A percentile compares a stretch with the other conserved stretches of the same genome.
Conservation (phyloP, 2,113 vertebrate species). For the Ursus arctos region DNA sequence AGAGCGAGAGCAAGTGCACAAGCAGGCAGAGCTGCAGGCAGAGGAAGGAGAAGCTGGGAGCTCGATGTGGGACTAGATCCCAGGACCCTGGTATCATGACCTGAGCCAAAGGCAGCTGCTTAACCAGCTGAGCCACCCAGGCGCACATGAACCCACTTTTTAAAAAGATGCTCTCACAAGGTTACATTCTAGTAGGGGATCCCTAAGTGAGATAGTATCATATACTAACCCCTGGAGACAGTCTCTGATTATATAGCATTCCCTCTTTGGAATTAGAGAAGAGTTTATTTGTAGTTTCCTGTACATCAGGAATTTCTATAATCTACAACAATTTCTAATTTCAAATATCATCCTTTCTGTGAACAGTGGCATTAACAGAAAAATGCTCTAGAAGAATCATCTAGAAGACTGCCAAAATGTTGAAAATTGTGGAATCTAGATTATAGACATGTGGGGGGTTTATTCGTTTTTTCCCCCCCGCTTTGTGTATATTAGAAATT, state of each 20-base stretch:
- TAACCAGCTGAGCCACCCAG: neutral
- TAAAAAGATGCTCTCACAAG: neutral
- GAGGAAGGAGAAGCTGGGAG: no score
- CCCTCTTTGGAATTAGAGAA: neutral
- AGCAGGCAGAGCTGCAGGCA: no score
- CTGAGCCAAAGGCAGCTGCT: neutral
- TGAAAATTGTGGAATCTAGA: neutral
- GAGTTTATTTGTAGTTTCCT: neutral
- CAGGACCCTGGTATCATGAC: no score
- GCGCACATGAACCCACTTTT: neutral
- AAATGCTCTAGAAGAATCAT: conserved; percentile 12
- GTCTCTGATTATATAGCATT: neutral
- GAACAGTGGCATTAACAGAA: neutral
- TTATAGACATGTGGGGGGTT: neutral
- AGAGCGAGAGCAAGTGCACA: no score
- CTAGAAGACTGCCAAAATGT: neutral
- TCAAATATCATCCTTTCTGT: neutral
- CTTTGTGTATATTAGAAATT: neutral
- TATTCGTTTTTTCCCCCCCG: neutral
- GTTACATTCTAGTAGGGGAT: neutral
- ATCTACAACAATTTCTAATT: neutral
- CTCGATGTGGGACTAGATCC: no score
- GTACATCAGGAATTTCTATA: neutral
- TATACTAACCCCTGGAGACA: neutral
- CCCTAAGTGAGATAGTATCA: neutral